Conservation (phyloP, 2,888 invertebrate genomes). For the Sarcophaga rosellei region DNA sequence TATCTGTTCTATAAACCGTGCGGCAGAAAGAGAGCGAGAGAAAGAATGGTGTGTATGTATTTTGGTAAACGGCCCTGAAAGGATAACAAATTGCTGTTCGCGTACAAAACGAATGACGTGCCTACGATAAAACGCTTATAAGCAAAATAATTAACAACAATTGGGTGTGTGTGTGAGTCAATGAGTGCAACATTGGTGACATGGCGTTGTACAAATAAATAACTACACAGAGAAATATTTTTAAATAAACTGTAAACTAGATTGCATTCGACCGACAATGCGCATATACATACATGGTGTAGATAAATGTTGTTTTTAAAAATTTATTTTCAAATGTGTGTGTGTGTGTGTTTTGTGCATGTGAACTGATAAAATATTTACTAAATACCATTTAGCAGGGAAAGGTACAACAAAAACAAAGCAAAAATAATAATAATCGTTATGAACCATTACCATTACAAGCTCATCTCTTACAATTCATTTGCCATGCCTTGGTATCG, state of each 20-base stretch:
- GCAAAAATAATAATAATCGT: constrained; percentile 60
- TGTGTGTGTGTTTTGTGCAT: constrained; percentile 54
- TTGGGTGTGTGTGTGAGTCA: not conserved
- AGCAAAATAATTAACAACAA: constrained; percentile 13
- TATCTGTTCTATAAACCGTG: too few species aligned
- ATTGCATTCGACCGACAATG: constrained; percentile 1
- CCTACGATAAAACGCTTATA: constrained; percentile 37
- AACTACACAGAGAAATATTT: not conserved
- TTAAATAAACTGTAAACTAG: not conserved
- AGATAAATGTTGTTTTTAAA: constrained; percentile 42
- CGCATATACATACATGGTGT: not conserved
- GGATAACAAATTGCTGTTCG: constrained; percentile 24
- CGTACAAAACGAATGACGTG: constrained; percentile 31
- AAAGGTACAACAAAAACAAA: not conserved
- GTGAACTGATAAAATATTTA: constrained; percentile 66
- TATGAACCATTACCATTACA: constrained; percentile 30
- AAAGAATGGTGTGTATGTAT: not conserved
- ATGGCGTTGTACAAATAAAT: constrained; percentile 43
- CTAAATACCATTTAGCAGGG: constrained; percentile 60
- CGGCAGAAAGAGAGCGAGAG: not conserved
- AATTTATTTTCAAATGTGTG: constrained; percentile 10
- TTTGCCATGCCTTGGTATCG: not conserved
- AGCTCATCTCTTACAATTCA: not conserved
- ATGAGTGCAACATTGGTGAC: not conserved
- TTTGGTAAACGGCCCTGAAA: constrained; percentile 4